These are phyloP conservation scores for Theonella swinhoei DNA, from an alignment of 37 sponge, comb jelly and placozoan species.

Conservation along the genomic window DNA sequence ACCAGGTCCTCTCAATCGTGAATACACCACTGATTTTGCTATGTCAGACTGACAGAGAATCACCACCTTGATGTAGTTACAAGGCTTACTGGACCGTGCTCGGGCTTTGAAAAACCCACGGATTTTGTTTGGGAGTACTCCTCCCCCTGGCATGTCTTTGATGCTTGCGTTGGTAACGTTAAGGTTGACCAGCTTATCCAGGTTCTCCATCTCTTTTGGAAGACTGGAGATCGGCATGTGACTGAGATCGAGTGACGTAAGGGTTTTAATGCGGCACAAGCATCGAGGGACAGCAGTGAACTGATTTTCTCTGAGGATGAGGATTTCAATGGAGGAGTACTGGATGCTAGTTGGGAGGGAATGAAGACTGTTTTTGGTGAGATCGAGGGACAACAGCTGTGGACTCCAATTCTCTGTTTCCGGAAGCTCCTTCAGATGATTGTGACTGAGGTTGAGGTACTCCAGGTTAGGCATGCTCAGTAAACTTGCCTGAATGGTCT, in stretches of 20 bases:
- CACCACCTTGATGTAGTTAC: constrained; percentile 62
- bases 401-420: constrained; percentile 57
- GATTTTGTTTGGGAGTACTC: constrained; percentile 28
- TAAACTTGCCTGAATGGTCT: constrained; percentile 37
- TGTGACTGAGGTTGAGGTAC: constrained; percentile 61
- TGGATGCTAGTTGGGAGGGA: constrained; percentile 70
- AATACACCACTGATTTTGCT: constrained; percentile 51
- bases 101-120: constrained; percentile 44
- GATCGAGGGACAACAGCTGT: constrained; percentile 56
- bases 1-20: constrained; percentile 26
- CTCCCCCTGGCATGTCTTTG: constrained; percentile 47
- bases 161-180: constrained; percentile 51
- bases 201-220: constrained; percentile 71
- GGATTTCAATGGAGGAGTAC: constrained; percentile 56
- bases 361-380: constrained; percentile 57
- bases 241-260: constrained; percentile 73
- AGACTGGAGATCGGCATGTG: constrained; percentile 49
- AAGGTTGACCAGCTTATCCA: constrained; percentile 61
- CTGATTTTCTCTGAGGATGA: constrained; percentile 64
- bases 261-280: constrained; percentile 62
- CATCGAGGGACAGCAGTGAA: constrained; percentile 63
- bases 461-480: constrained; percentile 78
- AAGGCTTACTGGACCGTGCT: constrained; percentile 64
- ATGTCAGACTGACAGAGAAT: constrained; percentile 58
- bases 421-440: constrained; percentile 58